phyloP scores from a whole-genome alignment of 2,113 vertebrate genomes.

The Dermatemys mawii region DNA sequence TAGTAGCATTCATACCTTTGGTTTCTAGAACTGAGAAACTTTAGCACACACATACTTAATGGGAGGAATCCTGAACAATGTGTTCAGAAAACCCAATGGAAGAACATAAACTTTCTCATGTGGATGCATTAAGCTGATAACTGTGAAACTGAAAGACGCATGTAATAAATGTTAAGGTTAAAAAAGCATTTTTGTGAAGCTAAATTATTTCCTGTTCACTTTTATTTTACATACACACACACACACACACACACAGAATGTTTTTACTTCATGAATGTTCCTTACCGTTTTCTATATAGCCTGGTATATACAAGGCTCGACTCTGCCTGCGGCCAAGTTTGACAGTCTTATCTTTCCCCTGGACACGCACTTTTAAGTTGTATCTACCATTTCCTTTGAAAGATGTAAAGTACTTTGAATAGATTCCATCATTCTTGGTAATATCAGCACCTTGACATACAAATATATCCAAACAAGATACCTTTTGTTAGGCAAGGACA shows the following conservation, averaged over 20 bases:
- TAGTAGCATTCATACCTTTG: not conserved
- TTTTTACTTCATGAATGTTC: not conserved
- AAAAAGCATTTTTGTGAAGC: not conserved
- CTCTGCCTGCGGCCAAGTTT: slow-evolving; percentile 30
- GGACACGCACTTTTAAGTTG: slow-evolving; percentile 75
- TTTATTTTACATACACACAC: not conserved
- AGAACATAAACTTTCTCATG: not conserved
- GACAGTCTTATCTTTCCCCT: slow-evolving; percentile 26
- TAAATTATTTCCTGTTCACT: not conserved
- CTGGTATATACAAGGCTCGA: slow-evolving; percentile 65
- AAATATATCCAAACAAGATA: not conserved
- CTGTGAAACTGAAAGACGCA: not conserved
- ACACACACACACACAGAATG: too few relatives aligned
- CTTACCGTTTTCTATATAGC: slow-evolving; percentile 76
- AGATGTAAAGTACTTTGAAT: slow-evolving; percentile 77
- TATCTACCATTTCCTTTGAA: slow-evolving; percentile 71
- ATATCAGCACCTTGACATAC: slow-evolving; percentile 75
- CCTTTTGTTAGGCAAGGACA: not conserved
- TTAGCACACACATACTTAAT: not conserved
- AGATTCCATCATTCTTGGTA: slow-evolving; percentile 76
- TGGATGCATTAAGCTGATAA: not conserved
- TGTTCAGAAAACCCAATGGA: not conserved
- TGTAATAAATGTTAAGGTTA: not conserved
- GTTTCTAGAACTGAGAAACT: not conserved
- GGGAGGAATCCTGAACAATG: not conserved